Evolutionary conservation across 1,140 invertebrate genomes (phyloP), one percentile per base, ranked within the genome.

Genomic region (Saccostrea glomerata): DNA sequence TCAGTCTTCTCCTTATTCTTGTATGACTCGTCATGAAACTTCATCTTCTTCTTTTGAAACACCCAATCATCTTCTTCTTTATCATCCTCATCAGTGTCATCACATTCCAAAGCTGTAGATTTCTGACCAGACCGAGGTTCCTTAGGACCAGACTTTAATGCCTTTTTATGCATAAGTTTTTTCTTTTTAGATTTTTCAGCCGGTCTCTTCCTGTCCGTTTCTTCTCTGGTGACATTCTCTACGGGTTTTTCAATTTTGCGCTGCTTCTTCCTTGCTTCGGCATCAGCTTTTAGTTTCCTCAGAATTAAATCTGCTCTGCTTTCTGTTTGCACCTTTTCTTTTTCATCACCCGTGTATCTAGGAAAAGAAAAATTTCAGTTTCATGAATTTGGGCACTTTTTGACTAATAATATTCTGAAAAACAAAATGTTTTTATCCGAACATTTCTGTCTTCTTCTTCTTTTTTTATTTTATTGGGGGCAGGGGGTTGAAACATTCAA

Each of bases 341-440:
- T 86, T 15, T 90, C 92, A 70, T 91, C 91, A 86, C 91, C 92
- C 15, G 90, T 77, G 56, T 91, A 92, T 58, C 92, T 91, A 56
- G 20, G 15, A 12, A 36, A 1, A 15, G 9, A 30, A 36, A 66
- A 60, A 17, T 40, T 66, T 63, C 17, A 63, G 15, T 20, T n/a
- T 20, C n/a, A 63, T 63, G 1, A 63, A 6, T 20, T 60, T 0
- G 13, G 17, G 58, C 13, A 60, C 3, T 17, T 60, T 60, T 60
- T 60, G 58, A 0, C 13, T 36, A 60, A 13, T 60, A 13, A 17
- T 11, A 4, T 20, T 60, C 13, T 60, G 58, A 0, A 6, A 11
- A 60, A 60, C 58, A 17, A 17, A 4, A 20, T 36, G 2, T 36
- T 36, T 36, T 36, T 36, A 1, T 2, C 30, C 2, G 30, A 36